Conservation (phyloP, 2,797 vertebrate species). For the Lates japonicus region DNA sequence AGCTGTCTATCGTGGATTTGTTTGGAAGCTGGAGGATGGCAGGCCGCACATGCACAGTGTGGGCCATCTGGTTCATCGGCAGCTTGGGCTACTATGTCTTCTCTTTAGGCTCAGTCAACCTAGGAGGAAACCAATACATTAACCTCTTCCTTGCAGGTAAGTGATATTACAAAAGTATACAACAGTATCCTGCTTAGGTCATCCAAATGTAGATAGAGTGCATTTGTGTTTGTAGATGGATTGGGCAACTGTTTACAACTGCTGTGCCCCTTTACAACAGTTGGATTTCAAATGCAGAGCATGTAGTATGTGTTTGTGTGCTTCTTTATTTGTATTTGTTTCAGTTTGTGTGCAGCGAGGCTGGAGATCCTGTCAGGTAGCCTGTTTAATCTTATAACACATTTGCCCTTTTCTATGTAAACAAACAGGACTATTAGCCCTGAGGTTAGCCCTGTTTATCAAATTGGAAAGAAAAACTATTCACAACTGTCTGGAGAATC, state of each 20-base stretch:
- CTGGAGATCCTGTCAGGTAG: background rate
- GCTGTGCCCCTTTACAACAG: background rate
- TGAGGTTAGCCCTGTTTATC: background rate
- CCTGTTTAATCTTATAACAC: constrained; percentile 9
- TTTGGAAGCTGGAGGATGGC: constrained; percentile 90
- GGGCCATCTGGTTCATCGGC: constrained; percentile 95
- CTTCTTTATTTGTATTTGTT: background rate
- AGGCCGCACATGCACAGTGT: constrained; percentile 90
- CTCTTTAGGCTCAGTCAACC: constrained; percentile 91
- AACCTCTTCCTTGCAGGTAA: constrained; percentile 95
- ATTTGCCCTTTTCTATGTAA: constrained; percentile 5
- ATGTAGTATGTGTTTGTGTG: background rate
- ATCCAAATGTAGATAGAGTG: background rate
- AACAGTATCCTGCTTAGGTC: background rate
- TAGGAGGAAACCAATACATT: constrained; percentile 93
- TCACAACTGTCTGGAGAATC: constrained; percentile 1
- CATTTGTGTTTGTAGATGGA: background rate
- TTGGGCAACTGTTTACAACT: background rate
- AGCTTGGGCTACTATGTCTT: constrained; percentile 96
- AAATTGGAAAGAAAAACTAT: background rate
- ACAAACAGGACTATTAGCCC: background rate
- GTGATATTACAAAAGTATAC: constrained; percentile 15
- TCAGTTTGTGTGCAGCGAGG: background rate
- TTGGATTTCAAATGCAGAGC: constrained; percentile 1
- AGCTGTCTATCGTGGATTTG: constrained; percentile 90